phyloP scores from a whole-genome alignment of 2,113 vertebrate genomes.

The Tetraodon nigroviridis region DNA sequence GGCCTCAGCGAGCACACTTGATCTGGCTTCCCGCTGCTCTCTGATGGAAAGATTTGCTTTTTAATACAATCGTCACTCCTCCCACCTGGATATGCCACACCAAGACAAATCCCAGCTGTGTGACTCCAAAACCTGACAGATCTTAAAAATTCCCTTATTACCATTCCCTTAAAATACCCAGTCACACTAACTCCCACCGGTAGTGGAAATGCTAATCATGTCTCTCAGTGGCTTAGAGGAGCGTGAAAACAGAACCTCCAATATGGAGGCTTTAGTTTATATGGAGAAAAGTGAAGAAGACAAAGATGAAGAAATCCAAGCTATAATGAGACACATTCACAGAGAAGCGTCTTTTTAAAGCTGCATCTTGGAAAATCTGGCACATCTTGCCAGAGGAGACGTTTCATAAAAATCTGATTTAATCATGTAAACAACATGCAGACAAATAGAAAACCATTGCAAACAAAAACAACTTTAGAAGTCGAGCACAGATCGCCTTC shows the following conservation, averaged over 20 bases:
- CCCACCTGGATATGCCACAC: slow-evolving; percentile 68
- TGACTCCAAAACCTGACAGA: slow-evolving; percentile 62
- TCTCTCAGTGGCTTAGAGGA: slow-evolving; percentile 44
- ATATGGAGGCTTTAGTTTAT: slow-evolving; percentile 45
- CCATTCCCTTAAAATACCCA: slow-evolving; percentile 65
- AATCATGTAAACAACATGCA: slow-evolving; percentile 62
- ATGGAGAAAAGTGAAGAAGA: slow-evolving; percentile 24
- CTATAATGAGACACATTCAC: slow-evolving; percentile 58
- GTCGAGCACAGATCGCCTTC: slow-evolving; percentile 61
- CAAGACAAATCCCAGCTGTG: slow-evolving; percentile 75
- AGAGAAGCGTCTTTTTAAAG: slow-evolving; percentile 40
- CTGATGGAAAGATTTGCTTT: slow-evolving; percentile 78
- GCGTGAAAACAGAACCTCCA: slow-evolving; percentile 44
- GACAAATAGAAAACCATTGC: slow-evolving; percentile 57
- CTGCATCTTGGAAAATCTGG: slow-evolving; percentile 45
- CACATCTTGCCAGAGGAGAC: slow-evolving; percentile 57
- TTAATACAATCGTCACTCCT: slow-evolving; percentile 74
- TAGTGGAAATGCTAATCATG: slow-evolving; percentile 62
- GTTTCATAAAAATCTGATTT: slow-evolving; percentile 60
- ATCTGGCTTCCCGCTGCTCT: slow-evolving; percentile 74
- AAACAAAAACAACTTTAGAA: slow-evolving; percentile 64
- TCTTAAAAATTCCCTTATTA: slow-evolving; percentile 68
- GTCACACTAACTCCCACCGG: slow-evolving; percentile 59
- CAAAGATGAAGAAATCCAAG: slow-evolving; percentile 29
- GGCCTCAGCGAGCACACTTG: slow-evolving; percentile 66